phyloP scores from a whole-genome alignment of 2,113 vertebrate genomes.

The Phrynosoma platyrhinos region DNA sequence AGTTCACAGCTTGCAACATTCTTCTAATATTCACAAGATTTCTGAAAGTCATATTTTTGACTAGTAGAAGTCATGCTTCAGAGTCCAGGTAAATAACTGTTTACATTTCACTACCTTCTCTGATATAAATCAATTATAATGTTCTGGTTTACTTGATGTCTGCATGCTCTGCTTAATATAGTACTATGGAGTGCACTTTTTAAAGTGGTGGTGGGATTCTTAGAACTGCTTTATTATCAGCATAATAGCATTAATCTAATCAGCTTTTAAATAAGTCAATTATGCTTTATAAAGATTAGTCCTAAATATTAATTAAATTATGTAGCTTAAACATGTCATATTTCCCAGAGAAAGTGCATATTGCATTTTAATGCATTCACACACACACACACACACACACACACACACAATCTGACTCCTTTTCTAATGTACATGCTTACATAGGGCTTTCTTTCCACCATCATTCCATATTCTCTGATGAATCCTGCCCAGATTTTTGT shows the following conservation, averaged over 20 bases:
- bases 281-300: conserved; percentile 79
- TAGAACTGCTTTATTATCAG: conserved; percentile 75
- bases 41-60: background rate
- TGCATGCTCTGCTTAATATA: background rate
- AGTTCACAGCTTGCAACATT: background rate
- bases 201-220: conserved; percentile 57
- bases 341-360: conserved; percentile 38
- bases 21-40: background rate
- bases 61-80: background rate
- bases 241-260: conserved; percentile 78
- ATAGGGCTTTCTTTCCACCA: background rate
- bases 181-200: conserved; percentile 39
- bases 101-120: background rate
- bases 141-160: background rate
- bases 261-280: conserved; percentile 79
- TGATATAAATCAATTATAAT: background rate
- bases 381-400: background rate
- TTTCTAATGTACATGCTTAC: background rate
- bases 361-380: conserved; percentile 32
- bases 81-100: background rate
- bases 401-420: background rate
- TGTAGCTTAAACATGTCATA: conserved; percentile 51
- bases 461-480: background rate
- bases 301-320: conserved; percentile 76
- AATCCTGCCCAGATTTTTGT: background rate